Evolutionary conservation across 1,140 invertebrate genomes (phyloP).

Genomic region (Drosophila biarmipes): DNA sequence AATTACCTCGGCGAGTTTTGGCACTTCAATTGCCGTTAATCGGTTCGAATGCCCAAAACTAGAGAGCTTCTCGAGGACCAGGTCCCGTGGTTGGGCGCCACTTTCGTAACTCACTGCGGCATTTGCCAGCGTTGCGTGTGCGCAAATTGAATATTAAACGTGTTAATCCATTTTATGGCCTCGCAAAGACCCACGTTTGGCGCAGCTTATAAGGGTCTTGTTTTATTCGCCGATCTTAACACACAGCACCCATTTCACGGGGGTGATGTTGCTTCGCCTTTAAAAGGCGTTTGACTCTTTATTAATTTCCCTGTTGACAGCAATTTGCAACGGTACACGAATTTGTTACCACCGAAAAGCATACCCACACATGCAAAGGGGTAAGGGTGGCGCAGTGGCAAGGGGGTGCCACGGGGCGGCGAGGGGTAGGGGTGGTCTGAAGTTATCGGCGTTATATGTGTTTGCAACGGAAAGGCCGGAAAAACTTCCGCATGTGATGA

Average conservation of each 20-base stretch:
- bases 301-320: slow-evolving; percentile 83
- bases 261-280: slow-evolving; percentile 43
- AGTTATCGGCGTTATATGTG: slow-evolving; percentile 38
- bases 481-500: slow-evolving; percentile 80
- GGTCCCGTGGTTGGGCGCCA: slow-evolving; percentile 21
- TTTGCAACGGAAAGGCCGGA: slow-evolving; percentile 68
- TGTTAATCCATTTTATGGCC: slow-evolving; percentile 73
- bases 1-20: slow-evolving; percentile 49
- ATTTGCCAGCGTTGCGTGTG: slow-evolving; percentile 59
- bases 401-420: background rate
- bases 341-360: slow-evolving; percentile 71
- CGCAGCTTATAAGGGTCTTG: slow-evolving; percentile 18
- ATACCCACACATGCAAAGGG: slow-evolving; percentile 5
- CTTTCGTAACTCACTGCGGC: slow-evolving; percentile 20
- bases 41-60: slow-evolving; percentile 26
- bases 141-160: slow-evolving; percentile 79
- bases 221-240: slow-evolving; percentile 63
- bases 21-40: slow-evolving; percentile 54
- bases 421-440: slow-evolving; percentile 10
- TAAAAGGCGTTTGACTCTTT: slow-evolving; percentile 79
- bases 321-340: slow-evolving; percentile 79
- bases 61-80: slow-evolving; percentile 1
- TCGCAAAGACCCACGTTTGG: slow-evolving; percentile 14
- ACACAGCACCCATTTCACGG: slow-evolving; percentile 38
- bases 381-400: background rate